phyloP scores from a whole-genome alignment of 2,797 vertebrate species.

The Phrynocephalus guinanensis region DNA sequence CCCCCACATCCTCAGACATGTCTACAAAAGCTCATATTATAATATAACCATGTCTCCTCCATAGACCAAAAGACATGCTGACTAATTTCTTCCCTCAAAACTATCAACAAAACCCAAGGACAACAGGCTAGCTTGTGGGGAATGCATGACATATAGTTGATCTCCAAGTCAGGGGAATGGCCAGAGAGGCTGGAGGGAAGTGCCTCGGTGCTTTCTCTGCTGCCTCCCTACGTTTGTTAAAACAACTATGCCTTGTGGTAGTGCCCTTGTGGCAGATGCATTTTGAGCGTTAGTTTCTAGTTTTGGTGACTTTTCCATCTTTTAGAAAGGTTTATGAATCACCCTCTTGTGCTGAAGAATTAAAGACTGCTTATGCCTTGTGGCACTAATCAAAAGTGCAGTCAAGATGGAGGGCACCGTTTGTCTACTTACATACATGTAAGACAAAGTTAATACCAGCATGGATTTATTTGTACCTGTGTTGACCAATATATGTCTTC shows the following conservation, averaged over 20 bases:
- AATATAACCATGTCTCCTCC: no score
- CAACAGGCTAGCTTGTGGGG: no score
- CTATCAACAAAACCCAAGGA: background rate
- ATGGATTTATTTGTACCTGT: slow-evolving; percentile 23
- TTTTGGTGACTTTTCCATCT: background rate
- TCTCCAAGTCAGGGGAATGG: background rate
- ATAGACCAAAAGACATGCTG: background rate
- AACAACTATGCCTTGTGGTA: background rate
- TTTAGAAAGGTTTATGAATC: background rate
- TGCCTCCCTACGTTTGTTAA: background rate
- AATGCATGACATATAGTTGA: background rate
- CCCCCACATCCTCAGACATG: no score
- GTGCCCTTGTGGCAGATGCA: background rate
- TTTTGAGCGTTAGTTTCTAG: background rate
- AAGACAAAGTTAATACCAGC: background rate
- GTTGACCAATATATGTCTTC: background rate
- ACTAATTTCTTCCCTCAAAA: background rate
- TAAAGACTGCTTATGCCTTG: background rate
- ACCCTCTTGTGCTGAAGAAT: background rate
- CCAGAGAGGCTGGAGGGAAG: background rate
- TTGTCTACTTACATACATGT: background rate
- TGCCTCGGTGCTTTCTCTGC: background rate
- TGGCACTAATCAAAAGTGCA: background rate
- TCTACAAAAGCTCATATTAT: no score
- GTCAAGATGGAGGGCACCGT: background rate